These are phyloP conservation scores for Orycteropus afer DNA, from an alignment of 2,113 vertebrate genomes.

Conservation along the genomic window DNA sequence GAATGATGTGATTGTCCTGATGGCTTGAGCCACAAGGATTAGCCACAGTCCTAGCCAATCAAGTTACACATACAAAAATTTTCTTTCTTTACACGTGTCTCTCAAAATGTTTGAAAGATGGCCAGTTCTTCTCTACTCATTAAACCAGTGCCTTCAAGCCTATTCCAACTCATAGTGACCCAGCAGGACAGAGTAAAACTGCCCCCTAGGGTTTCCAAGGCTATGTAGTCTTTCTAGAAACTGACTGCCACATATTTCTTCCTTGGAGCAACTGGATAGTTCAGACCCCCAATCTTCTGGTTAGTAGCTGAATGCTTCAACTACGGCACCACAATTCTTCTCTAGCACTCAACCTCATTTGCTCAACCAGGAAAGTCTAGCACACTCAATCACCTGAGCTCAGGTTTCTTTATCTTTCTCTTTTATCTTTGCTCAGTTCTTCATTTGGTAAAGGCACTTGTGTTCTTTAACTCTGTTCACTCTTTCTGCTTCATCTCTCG, in stretches of 20 bases:
- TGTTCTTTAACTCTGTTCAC: not conserved
- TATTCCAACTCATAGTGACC: not conserved
- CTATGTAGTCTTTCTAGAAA: not conserved
- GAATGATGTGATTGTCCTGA: not conserved
- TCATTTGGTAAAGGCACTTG: not conserved
- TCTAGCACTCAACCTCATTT: not conserved
- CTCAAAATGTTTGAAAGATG: not conserved
- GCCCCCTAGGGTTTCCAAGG: not conserved
- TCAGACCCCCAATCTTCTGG: not conserved
- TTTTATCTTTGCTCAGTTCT: not conserved
- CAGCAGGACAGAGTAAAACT: not conserved
- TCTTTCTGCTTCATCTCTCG: not conserved
- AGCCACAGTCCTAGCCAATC: not conserved
- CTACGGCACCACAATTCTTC: not conserved
- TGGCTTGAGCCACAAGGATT: not conserved
- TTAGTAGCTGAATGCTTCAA: not conserved
- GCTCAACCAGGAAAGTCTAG: not conserved
- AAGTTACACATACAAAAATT: not conserved
- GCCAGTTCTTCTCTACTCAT: not conserved
- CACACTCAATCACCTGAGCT: too few relatives aligned
- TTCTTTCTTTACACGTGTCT: not conserved
- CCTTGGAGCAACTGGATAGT: not conserved
- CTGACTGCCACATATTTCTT: not conserved
- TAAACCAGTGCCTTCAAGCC: not conserved
- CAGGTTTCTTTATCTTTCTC: not conserved